Percentiles rank a stretch among this genome's conserved stretches.
These are phyloP conservation scores for Eudiplozoon nipponicum DNA, from an alignment of 2,888 invertebrate species.

Conservation along the genomic window DNA sequence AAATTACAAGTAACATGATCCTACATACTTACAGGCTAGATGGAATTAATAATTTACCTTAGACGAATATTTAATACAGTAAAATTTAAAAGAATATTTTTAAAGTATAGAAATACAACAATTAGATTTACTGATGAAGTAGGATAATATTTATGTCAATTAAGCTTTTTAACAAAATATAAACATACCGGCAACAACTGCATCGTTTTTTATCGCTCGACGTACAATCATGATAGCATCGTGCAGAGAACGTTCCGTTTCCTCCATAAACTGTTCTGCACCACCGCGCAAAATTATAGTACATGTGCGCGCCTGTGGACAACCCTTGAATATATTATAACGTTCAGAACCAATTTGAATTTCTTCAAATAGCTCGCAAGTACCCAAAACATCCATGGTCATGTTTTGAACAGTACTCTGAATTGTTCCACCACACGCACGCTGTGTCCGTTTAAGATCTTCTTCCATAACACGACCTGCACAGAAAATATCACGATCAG, in stretches of 20 bases:
- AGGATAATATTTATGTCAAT: too few species aligned
- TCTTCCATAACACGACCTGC: conserved; percentile 86
- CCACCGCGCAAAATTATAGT: conserved; percentile 76
- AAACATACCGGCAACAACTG: conserved; percentile 79
- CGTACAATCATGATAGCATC: conserved; percentile 98
- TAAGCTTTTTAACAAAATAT: too few species aligned
- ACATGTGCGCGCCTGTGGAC: conserved; percentile 66
- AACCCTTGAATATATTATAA: conserved; percentile 45
- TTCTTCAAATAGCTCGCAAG: conserved; percentile 58
- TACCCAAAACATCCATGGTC: conserved; percentile 43
- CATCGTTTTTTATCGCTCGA: conserved; percentile 73
- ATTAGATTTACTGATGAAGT: too few species aligned
- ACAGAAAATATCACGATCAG: conserved; percentile 80
- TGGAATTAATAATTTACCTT: too few species aligned
- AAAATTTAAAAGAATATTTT: too few species aligned
- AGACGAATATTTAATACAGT: too few species aligned
- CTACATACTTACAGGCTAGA: too few species aligned
- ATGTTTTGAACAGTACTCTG: conserved; percentile 50
- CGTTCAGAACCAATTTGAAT: conserved; percentile 63
- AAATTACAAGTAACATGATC: too few species aligned
- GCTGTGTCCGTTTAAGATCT: conserved; percentile 66
- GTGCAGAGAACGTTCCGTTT: conserved; percentile 82
- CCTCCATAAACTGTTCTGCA: conserved; percentile 85
- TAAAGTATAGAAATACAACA: too few species aligned
- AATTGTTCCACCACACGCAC: conserved; percentile 88